Conservation (phyloP, 2,797 vertebrate species). For the Steatocranus sp. region DNA sequence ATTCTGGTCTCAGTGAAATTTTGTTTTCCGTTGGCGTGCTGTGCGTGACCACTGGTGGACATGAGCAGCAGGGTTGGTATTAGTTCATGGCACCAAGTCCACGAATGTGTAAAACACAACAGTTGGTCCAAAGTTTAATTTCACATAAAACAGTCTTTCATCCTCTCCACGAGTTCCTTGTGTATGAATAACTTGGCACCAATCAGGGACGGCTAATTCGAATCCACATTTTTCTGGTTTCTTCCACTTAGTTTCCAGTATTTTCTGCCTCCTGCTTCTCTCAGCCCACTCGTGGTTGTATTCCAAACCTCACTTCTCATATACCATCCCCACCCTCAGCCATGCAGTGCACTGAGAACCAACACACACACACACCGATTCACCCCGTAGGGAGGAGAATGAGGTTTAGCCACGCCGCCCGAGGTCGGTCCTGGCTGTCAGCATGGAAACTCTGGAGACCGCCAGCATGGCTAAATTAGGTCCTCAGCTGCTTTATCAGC, state of each 20-base stretch:
- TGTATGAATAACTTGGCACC: neutral
- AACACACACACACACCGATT: neutral
- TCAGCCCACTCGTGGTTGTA: constrained; percentile 1
- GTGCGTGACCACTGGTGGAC: neutral
- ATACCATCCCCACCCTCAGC: constrained; percentile 24
- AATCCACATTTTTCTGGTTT: neutral
- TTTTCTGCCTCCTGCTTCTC: neutral
- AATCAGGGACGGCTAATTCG: neutral
- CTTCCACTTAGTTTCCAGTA: neutral
- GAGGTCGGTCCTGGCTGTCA: constrained; percentile 62
- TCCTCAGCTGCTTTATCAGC: neutral
- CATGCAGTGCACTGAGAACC: neutral
- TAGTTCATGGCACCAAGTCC: neutral
- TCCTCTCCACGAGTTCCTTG: neutral
- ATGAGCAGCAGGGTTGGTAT: neutral
- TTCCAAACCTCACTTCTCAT: constrained; percentile 17
- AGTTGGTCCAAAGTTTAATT: neutral
- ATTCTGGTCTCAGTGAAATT: neutral
- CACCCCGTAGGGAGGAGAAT: neutral
- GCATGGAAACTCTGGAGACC: constrained; percentile 52
- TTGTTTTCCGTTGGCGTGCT: neutral
- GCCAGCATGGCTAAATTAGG: constrained; percentile 41
- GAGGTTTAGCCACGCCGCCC: constrained; percentile 61
- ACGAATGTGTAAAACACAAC: neutral
- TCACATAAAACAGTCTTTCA: neutral